Conservation (phyloP, 2,797 vertebrate genomes). For the Hypotaenidia okinawae region DNA sequence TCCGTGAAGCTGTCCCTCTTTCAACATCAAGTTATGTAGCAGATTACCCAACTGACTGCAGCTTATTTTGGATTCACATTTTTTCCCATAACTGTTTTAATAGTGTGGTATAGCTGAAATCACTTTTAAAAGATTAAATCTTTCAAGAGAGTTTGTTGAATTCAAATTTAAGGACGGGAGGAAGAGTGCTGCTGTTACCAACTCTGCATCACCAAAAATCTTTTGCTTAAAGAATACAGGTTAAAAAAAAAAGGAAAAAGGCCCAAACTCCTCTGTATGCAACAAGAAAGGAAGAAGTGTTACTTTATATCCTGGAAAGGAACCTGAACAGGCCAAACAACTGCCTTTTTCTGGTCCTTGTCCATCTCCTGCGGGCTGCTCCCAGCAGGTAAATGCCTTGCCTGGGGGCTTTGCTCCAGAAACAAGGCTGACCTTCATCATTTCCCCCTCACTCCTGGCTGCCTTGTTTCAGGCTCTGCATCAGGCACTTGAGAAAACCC, state of each 20-base stretch:
- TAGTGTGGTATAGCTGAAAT: neutral
- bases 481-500: neutral
- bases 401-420: neutral
- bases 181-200: neutral
- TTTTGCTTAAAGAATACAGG: neutral
- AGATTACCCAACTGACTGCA: neutral
- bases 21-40: neutral
- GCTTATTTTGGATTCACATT: neutral
- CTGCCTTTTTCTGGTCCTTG: neutral
- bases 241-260: neutral
- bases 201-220: neutral
- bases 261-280: neutral
- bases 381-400: neutral
- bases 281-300: neutral
- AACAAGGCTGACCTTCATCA: neutral
- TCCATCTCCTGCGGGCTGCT: neutral
- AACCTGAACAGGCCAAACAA: neutral
- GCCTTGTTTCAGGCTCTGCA: neutral
- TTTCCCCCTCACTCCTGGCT: neutral
- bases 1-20: neutral
- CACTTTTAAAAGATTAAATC: neutral
- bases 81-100: neutral
- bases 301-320: conserved; percentile 40
- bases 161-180: neutral
- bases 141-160: neutral